These are phyloP conservation scores for Crenuchus spilurus DNA, from an alignment of 2,797 vertebrate species.

Conservation along the genomic window DNA sequence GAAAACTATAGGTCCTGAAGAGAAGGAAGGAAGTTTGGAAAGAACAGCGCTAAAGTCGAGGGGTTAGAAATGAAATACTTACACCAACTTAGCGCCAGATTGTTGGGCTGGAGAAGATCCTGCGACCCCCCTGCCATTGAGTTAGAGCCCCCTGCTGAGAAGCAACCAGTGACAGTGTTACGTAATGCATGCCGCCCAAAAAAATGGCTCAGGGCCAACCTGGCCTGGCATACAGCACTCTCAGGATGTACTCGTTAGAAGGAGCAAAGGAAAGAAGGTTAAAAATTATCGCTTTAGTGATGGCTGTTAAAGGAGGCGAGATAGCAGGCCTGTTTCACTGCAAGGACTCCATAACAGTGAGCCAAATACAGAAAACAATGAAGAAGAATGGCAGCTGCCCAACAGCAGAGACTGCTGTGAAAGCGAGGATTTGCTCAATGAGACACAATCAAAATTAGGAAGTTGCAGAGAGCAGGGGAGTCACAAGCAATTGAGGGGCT, in stretches of 20 bases:
- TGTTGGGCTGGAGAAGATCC: constrained; percentile 87
- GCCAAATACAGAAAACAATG: background rate
- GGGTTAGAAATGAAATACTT: constrained; percentile 78
- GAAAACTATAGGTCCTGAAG: constrained; percentile 25
- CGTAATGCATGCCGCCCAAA: constrained; percentile 63
- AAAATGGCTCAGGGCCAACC: constrained; percentile 57
- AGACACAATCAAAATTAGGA: background rate
- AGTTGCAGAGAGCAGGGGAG: background rate
- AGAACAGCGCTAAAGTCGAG: constrained; percentile 40
- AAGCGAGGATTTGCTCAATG: background rate
- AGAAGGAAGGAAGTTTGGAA: constrained; percentile 57
- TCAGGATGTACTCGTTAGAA: constrained; percentile 62
- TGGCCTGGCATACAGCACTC: constrained; percentile 41
- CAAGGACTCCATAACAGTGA: background rate
- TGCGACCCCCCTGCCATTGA: constrained; percentile 83
- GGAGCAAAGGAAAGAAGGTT: constrained; percentile 50
- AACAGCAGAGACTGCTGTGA: background rate
- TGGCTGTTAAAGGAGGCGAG: constrained; percentile 15
- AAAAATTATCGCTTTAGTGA: constrained; percentile 46
- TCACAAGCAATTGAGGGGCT: background rate
- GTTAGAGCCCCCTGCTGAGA: constrained; percentile 85
- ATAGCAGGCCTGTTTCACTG: background rate
- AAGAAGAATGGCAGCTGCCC: background rate
- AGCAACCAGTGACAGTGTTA: constrained; percentile 85
- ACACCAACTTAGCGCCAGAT: constrained; percentile 87